Conservation (phyloP, 2,113 vertebrate species). For the Pavo muticus region DNA sequence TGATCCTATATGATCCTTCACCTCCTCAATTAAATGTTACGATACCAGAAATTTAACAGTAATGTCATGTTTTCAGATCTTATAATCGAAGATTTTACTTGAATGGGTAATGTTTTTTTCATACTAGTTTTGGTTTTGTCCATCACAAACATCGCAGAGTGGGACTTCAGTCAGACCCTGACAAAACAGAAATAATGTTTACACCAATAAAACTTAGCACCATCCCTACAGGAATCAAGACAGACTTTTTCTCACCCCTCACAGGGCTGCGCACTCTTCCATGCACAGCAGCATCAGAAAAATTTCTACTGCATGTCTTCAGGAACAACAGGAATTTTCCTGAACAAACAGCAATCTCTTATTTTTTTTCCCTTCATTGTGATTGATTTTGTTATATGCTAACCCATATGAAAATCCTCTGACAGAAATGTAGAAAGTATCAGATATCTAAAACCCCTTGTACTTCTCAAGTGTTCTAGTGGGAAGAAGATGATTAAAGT, state of each 20-base stretch:
- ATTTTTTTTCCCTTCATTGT: background rate
- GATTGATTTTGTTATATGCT: background rate
- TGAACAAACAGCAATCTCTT: background rate
- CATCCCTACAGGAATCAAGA: background rate
- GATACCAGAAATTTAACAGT: background rate
- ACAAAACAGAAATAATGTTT: background rate
- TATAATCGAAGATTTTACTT: background rate
- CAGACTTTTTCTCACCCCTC: background rate
- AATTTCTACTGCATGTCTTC: background rate
- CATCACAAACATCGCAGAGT: background rate
- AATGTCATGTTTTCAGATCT: background rate
- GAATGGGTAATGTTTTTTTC: background rate
- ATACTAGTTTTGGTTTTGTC: background rate
- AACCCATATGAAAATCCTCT: background rate
- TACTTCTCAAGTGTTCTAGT: background rate
- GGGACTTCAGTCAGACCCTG: background rate
- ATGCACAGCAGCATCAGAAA: background rate
- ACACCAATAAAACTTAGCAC: background rate
- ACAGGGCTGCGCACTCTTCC: background rate
- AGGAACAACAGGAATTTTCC: background rate
- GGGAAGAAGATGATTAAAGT: background rate
- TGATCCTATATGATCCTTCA: background rate
- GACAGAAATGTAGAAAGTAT: background rate
- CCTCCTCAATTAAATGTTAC: background rate
- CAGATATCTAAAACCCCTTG: background rate